Evolutionary conservation across 2,797 vertebrate genomes (phyloP).

Genomic region (Otus scops): DNA sequence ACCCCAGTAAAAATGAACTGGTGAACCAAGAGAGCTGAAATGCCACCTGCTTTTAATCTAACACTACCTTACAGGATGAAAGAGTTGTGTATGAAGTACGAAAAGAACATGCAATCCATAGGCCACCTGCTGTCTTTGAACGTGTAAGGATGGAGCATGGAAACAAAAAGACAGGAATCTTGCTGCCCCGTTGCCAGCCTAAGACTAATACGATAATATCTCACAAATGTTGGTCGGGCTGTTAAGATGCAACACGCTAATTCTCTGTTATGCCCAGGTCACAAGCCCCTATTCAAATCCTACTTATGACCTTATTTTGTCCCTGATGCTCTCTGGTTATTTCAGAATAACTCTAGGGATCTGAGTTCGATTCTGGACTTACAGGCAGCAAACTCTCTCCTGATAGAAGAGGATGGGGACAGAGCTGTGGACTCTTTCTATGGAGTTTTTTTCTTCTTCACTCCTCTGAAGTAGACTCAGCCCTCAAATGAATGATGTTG

Average conservation of each 20-base stretch:
- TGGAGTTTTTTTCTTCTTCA: not conserved
- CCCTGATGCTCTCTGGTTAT: not conserved
- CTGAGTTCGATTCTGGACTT: not conserved
- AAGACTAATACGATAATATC: not conserved
- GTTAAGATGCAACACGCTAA: not conserved
- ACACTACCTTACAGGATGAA: not conserved
- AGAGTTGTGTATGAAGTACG: not conserved
- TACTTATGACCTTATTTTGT: fast-evolving
- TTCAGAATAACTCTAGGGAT: not conserved
- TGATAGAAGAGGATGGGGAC: not conserved
- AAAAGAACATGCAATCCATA: not conserved
- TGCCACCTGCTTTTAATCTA: not conserved
- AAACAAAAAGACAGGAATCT: not conserved
- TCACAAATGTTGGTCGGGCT: not conserved
- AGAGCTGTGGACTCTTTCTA: not conserved
- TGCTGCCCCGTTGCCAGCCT: not conserved
- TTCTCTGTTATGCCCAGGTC: not conserved
- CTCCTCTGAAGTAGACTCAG: not conserved
- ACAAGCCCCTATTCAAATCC: not conserved
- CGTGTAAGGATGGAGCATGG: not conserved
- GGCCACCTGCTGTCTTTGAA: not conserved
- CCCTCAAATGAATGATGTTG: not conserved
- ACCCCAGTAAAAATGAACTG: not conserved
- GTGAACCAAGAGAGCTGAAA: not conserved
- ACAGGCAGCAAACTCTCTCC: not conserved